Evolutionary conservation across 2,113 vertebrate genomes (phyloP).

Genomic region (Pseudopodoces humilis): DNA sequence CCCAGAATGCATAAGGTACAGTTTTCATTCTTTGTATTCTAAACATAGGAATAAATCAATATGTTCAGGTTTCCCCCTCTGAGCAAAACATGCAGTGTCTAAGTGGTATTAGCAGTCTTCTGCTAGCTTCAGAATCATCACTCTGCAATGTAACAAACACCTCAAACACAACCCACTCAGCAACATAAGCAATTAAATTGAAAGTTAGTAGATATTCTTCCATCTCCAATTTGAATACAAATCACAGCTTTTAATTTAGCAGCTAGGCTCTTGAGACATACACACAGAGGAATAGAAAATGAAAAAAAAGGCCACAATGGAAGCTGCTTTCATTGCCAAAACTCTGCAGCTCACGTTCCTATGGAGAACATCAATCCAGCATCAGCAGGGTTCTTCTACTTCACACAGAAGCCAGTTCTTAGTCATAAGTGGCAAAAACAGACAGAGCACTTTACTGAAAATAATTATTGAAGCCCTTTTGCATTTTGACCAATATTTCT

Average conservation of each 20-base stretch:
- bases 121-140: background rate
- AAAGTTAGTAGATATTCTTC: background rate
- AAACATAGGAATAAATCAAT: background rate
- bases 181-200: background rate
- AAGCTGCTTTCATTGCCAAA: background rate
- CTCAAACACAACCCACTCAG: background rate
- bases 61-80: background rate
- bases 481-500: background rate
- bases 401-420: slow-evolving; percentile 1
- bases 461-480: background rate
- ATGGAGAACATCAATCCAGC: background rate
- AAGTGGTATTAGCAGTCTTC: background rate
- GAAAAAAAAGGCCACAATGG: background rate
- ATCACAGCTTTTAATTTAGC: slow-evolving; percentile 11
- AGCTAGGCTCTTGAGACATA: background rate
- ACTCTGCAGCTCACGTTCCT: background rate
- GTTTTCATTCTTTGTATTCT: background rate
- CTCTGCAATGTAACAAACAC: background rate
- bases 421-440: background rate
- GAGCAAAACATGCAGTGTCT: background rate
- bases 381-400: slow-evolving; percentile 25
- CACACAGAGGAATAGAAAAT: background rate
- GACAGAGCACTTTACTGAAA: background rate
- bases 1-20: background rate
- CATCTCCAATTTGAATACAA: background rate